Base-by-base conservation (phyloP, 2,888 invertebrate species). In the Xanthia togata region DNA sequence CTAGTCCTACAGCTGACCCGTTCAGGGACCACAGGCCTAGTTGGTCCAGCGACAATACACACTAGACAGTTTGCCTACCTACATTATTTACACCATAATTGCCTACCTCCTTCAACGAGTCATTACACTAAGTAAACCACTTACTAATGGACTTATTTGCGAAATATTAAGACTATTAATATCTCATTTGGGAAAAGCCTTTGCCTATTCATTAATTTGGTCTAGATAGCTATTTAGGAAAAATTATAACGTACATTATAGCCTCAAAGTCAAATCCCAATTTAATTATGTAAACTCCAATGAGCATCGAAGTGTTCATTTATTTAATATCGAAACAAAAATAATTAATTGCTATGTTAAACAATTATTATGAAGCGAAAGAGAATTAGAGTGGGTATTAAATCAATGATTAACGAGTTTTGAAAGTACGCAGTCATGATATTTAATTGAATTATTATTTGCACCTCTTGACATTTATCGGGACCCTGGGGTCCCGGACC, bases 61-160 rank as follows among this genome's bases (percentile, higher is more conserved):
- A 50, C 72, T 70, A 67, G 26, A 44, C 23, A 44, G 76, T 60
- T 50, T 50, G 3, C 31, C 2, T n/a, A 57, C 23, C 17, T n/a
- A 78, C 44, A 78, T 82, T 64, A 78, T 81, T 81, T 80, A 76
- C 55, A 41, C 44, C 26, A 41, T 78, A 62, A 78, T 74, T 74
- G 68, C 53, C 47, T 55, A 14, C 41, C 62, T 72, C 64, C 41
- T 70, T 70, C 60, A 64, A 69, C 65, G 64, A 72, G 57, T 68
- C 78, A 75, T 83, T 83, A 82, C 9, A 59, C 80, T 78, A 80
- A 80, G 83, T 83, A 55, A 26, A 38, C 72, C 53, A 78, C 79
- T 79, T 60, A 79, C 79, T 83, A 83, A 72, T 72, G 79, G 5
- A 64, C 20, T 78, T 67, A 57, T 83, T 78, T 78, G 67, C 53